These are phyloP conservation scores for Pangasianodon gigas DNA, from an alignment of 2,113 vertebrate species.

Conservation along the genomic window DNA sequence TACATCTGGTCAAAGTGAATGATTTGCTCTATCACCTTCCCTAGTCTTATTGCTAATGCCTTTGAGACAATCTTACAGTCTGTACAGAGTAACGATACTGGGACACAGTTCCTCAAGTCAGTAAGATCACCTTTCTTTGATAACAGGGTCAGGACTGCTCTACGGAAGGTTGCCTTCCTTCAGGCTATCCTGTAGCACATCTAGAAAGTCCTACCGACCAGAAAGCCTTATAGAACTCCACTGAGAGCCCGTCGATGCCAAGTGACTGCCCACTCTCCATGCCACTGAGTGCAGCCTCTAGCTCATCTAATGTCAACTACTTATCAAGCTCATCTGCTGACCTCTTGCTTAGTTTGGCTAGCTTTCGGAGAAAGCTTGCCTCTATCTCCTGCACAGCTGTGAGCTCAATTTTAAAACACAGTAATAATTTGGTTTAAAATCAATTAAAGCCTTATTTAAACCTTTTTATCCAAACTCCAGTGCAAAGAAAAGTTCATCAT, in stretches of 20 bases:
- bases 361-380: no score
- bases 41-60: neutral
- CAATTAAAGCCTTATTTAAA: no score
- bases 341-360: neutral
- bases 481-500: no score
- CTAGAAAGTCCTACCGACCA: no score
- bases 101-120: no score
- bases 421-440: no score
- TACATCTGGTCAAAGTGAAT: neutral
- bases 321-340: neutral
- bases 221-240: neutral
- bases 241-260: neutral
- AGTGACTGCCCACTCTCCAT: neutral
- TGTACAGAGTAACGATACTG: no score
- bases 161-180: neutral
- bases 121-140: no score
- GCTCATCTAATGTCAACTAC: neutral
- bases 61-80: neutral
- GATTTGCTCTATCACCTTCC: no score
- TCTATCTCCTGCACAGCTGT: neutral
- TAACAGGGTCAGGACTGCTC: no score
- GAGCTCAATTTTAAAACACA: no score
- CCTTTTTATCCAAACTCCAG: no score
- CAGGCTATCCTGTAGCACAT: neutral
- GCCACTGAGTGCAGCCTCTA: neutral